phyloP scores from a whole-genome alignment of 2,888 invertebrate genomes.

The Escarpia spicata region DNA sequence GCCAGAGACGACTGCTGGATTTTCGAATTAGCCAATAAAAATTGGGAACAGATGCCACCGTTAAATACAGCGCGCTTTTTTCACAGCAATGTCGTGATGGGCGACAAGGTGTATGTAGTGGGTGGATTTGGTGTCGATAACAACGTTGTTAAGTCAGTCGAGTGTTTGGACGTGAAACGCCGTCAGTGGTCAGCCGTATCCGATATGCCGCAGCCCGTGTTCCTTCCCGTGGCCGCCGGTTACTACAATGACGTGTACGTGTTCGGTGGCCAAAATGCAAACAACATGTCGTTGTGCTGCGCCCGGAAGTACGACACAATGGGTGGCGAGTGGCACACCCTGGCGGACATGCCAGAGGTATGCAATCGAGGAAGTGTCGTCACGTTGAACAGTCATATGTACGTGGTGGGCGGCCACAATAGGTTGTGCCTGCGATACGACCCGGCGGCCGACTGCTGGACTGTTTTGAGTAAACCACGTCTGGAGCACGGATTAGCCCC shows the following conservation, averaged over 20 bases:
- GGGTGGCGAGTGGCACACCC: conserved; percentile 34
- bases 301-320: conserved; percentile 32
- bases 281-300: conserved; percentile 26
- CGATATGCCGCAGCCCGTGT: conserved; percentile 31
- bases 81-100: conserved; percentile 33
- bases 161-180: conserved; percentile 25
- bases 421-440: conserved; percentile 32
- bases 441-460: conserved; percentile 35
- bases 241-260: conserved; percentile 33
- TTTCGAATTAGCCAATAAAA: conserved; percentile 36
- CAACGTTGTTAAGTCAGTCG: conserved; percentile 29
- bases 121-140: conserved; percentile 37
- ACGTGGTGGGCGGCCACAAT: conserved; percentile 35
- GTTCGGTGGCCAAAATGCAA: conserved; percentile 35
- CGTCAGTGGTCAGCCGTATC: background rate
- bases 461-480: conserved; percentile 26
- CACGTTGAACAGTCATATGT: conserved; percentile 35
- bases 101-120: conserved; percentile 32
- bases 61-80: conserved; percentile 32
- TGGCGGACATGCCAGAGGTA: conserved; percentile 36
- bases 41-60: conserved; percentile 33
- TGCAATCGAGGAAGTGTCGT: conserved; percentile 34
- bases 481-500: conserved; percentile 38
- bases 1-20: conserved; percentile 38
- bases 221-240: conserved; percentile 33